Evolutionary conservation across 2,888 invertebrate species (phyloP), one percentile per base, ranked within the genome.

Genomic region (Patella depressa): DNA sequence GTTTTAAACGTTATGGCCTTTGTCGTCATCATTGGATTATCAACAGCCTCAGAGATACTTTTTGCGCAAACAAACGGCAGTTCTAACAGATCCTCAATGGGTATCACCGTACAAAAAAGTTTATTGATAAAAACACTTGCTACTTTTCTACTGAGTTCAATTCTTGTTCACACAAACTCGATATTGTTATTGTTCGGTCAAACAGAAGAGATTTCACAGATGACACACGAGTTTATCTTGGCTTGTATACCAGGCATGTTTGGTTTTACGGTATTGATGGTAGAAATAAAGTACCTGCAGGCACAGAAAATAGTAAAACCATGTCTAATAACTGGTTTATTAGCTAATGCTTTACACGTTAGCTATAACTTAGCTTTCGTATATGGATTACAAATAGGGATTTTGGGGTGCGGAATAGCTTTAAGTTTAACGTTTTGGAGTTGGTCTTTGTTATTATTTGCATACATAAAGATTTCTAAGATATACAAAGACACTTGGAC

Each of bases 21-120:
- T 65, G n/a, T 24, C 12, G 7, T 24, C n/a, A 19, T 24, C 3
- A 65, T 65, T 3, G 65, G 65, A 65, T 24, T 65, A 19, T n/a
- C 19, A 9, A 65, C 24, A 9, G 24, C 65, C 24, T 19, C 19
- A 12, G 65, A 65, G 65, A 24, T 65, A 2, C 65, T 65, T 9
- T 65, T 65, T 65, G n/a, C 65, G 14, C 65, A 65, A 15, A 24
- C 65, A 19, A n/a, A 65, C 65, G 65, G 65, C 9, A 65, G 65
- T 65, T 19, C 19, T 3, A 65, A 65, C 11, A n/a, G 65, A 9
- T 19, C 65, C n/a, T 19, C 2, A 3, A n/a, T 65, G n/a, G 65
- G 65, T 11, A n/a, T 65, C 19, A 7, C 24, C 19, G 24, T 65
- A 11, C 65, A 65, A 24, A n/a, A 24, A 1, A 19, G 19, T 57